A percentile compares a stretch with the other conserved stretches of the same genome.
phyloP scores from a whole-genome alignment of 1,140 invertebrate species.

The Hermetia illucens region DNA sequence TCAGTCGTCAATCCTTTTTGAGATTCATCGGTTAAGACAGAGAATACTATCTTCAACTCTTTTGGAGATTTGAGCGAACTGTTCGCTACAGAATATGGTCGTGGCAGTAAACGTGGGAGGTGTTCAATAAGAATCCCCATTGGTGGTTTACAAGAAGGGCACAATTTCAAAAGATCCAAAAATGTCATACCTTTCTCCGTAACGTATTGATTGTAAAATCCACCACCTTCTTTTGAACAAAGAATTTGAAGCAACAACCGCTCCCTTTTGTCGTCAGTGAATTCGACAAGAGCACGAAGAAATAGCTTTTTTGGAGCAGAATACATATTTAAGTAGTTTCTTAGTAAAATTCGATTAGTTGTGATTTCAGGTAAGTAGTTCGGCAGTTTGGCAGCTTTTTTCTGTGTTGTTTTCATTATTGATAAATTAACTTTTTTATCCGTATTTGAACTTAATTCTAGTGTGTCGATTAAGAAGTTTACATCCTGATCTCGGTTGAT shows the following conservation, averaged over 20 bases:
- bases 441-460: slow-evolving; percentile 8
- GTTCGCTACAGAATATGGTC: slow-evolving; percentile 69
- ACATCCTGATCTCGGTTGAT: slow-evolving; percentile 11
- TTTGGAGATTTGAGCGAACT: slow-evolving; percentile 35
- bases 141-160: slow-evolving; percentile 46
- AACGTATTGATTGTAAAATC: slow-evolving; percentile 16
- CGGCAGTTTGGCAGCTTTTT: slow-evolving; percentile 21
- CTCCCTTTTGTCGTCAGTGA: slow-evolving; percentile 12
- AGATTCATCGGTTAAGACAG: slow-evolving; percentile 18
- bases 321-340: slow-evolving; percentile 24
- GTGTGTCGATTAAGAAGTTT: slow-evolving; percentile 9
- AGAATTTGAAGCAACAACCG: slow-evolving; percentile 13
- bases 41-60: slow-evolving; percentile 51
- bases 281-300: slow-evolving; percentile 13
- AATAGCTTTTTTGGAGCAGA: slow-evolving; percentile 30
- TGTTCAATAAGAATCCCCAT: slow-evolving; percentile 52
- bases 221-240: slow-evolving; percentile 18
- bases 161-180: slow-evolving; percentile 48
- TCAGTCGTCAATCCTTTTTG: slow-evolving; percentile 6
- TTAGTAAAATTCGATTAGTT: slow-evolving; percentile 23
- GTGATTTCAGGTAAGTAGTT: slow-evolving; percentile 23
- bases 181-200: slow-evolving; percentile 26
- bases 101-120: slow-evolving; percentile 53
- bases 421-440: no score
- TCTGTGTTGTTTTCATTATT: slow-evolving; percentile 13